These are phyloP conservation scores for Gadopsis bispinosus DNA, from an alignment of 2,797 vertebrate species.

Conservation along the genomic window DNA sequence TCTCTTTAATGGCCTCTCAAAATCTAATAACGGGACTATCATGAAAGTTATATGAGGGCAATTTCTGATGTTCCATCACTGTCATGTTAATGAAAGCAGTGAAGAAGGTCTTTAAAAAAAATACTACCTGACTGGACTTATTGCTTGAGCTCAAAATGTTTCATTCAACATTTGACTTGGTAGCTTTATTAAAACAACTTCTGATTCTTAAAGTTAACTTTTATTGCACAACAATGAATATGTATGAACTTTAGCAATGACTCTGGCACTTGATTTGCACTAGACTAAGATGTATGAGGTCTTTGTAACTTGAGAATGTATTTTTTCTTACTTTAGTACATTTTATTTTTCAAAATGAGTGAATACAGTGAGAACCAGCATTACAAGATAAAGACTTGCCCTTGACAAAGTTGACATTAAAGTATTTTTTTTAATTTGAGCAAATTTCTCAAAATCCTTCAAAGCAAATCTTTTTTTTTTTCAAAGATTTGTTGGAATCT, in stretches of 20 bases:
- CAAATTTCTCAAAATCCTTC: background rate
- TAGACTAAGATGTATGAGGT: background rate
- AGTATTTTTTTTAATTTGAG: background rate
- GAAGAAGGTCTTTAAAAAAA: slow-evolving; percentile 22
- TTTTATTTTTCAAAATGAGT: background rate
- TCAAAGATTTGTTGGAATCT: background rate
- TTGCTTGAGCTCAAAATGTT: slow-evolving; percentile 17
- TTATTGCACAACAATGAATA: background rate
- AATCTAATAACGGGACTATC: slow-evolving; percentile 69
- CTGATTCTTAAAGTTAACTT: background rate
- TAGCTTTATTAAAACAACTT: slow-evolving; percentile 11
- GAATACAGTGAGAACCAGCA: background rate
- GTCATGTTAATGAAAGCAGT: slow-evolving; percentile 65
- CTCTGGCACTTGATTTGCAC: slow-evolving; percentile 10
- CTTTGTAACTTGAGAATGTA: background rate
- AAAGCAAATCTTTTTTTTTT: background rate
- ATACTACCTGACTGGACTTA: slow-evolving; percentile 1
- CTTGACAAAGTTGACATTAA: background rate
- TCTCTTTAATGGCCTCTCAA: slow-evolving; percentile 72
- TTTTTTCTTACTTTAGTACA: background rate
- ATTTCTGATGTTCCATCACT: slow-evolving; percentile 70
- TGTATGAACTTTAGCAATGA: background rate
- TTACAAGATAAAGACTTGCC: background rate
- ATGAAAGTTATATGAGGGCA: slow-evolving; percentile 70
- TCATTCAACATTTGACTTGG: slow-evolving; percentile 33